These are phyloP conservation scores for Drosophila lowei DNA, from an alignment of 1,140 invertebrate species.

Conservation along the genomic window DNA sequence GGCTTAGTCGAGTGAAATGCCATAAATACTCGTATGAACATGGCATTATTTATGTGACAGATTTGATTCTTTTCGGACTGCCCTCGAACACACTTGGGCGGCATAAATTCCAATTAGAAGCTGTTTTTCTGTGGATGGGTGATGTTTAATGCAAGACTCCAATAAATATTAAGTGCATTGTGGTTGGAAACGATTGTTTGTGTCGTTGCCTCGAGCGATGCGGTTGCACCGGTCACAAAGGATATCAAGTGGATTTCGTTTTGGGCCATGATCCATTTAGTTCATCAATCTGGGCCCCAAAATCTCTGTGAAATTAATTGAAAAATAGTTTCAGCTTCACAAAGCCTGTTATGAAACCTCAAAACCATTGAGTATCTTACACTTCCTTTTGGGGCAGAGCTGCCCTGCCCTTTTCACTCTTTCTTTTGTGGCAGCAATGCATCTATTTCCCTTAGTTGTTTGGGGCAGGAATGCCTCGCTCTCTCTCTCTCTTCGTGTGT, in stretches of 20 bases:
- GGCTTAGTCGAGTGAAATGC: slow-evolving; percentile 25
- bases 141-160: slow-evolving; percentile 24
- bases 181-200: not conserved
- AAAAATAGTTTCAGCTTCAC: slow-evolving; percentile 23
- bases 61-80: slow-evolving; percentile 27
- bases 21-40: slow-evolving; percentile 41
- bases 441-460: no score
- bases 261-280: slow-evolving; percentile 25
- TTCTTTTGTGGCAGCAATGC: no score
- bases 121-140: not conserved
- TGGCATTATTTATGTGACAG: slow-evolving; percentile 46
- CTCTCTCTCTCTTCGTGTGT: no score
- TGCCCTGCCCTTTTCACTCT: no score
- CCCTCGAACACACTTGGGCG: slow-evolving; percentile 38
- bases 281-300: slow-evolving; percentile 36
- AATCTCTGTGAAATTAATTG: slow-evolving; percentile 44
- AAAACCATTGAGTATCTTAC: slow-evolving; percentile 37
- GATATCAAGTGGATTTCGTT: slow-evolving; percentile 20
- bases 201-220: no score
- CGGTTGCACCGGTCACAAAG: slow-evolving; percentile 8
- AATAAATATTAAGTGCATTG: slow-evolving; percentile 32
- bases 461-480: not conserved
- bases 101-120: slow-evolving; percentile 44
- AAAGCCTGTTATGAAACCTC: slow-evolving; percentile 27
- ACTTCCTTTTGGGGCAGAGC: no score